Evolutionary conservation across 1,140 invertebrate genomes (phyloP).

Genomic region (Pseudomyrmex pallidus): DNA sequence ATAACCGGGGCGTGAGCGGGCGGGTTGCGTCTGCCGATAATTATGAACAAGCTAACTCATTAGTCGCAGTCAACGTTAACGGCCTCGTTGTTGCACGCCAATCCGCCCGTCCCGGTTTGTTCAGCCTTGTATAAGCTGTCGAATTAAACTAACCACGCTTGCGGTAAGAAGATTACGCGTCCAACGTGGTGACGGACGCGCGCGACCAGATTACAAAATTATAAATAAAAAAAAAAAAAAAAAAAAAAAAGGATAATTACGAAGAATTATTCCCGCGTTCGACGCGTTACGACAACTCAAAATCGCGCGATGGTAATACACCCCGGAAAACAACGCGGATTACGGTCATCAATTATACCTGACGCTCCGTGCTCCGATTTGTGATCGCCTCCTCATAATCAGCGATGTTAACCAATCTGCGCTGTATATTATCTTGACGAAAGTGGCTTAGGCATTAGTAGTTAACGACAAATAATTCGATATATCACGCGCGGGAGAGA

Average conservation of each 20-base stretch:
- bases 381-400: constrained; percentile 40
- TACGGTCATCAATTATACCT: constrained; percentile 46
- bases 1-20: constrained; percentile 52
- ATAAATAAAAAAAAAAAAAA: too few relatives aligned
- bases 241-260: background rate
- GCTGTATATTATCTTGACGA: constrained; percentile 21
- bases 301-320: constrained; percentile 24
- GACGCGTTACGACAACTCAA: constrained; percentile 40
- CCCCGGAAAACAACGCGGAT: constrained; percentile 18
- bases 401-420: constrained; percentile 29
- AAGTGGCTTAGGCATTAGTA: constrained; percentile 7
- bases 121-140: constrained; percentile 30
- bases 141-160: constrained; percentile 54
- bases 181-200: background rate
- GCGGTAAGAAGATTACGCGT: constrained; percentile 46
- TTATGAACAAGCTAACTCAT: constrained; percentile 73
- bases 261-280: constrained; percentile 24
- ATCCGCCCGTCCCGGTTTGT: background rate
- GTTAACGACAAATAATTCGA: background rate
- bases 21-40: constrained; percentile 61
- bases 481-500: background rate
- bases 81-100: constrained; percentile 43
- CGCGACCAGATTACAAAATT: too few relatives aligned
- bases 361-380: constrained; percentile 6
- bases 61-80: constrained; percentile 71